Conservation (phyloP, 1,140 invertebrate species). For the Mamestra configurata region DNA sequence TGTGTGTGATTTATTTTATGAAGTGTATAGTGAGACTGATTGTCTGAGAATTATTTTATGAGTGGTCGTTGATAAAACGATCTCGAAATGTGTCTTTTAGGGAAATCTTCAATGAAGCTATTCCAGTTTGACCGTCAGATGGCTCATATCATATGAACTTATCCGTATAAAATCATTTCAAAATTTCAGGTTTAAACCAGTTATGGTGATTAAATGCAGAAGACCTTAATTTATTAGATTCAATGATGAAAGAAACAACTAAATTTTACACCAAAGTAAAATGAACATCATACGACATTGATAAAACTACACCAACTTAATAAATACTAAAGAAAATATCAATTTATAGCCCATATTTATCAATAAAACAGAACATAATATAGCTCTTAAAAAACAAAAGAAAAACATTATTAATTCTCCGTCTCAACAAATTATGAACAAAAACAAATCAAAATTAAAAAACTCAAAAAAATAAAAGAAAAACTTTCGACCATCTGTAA, state of each 20-base stretch:
- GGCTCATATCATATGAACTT: too few relatives aligned
- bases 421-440: constrained; percentile 62
- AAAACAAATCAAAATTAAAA: constrained; percentile 59
- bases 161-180: too few relatives aligned
- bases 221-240: too few relatives aligned
- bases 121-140: not conserved
- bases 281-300: too few relatives aligned
- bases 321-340: not conserved
- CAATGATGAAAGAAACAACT: too few relatives aligned
- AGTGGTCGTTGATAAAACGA: not conserved
- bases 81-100: not conserved
- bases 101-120: not conserved
- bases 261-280: too few relatives aligned
- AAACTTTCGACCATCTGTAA: constrained; percentile 50
- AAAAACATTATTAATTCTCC: constrained; percentile 1
- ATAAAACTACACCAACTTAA: not conserved
- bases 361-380: not conserved
- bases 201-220: too few relatives aligned
- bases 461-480: constrained; percentile 51
- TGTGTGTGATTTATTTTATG: constrained; percentile 10
- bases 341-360: not conserved
- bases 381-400: not conserved
- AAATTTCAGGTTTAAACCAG: too few relatives aligned
- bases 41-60: not conserved
- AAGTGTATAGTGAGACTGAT: not conserved